These are phyloP conservation scores for Onychomys arenicola DNA, from an alignment of 2,797 vertebrate genomes.

Conservation along the genomic window DNA sequence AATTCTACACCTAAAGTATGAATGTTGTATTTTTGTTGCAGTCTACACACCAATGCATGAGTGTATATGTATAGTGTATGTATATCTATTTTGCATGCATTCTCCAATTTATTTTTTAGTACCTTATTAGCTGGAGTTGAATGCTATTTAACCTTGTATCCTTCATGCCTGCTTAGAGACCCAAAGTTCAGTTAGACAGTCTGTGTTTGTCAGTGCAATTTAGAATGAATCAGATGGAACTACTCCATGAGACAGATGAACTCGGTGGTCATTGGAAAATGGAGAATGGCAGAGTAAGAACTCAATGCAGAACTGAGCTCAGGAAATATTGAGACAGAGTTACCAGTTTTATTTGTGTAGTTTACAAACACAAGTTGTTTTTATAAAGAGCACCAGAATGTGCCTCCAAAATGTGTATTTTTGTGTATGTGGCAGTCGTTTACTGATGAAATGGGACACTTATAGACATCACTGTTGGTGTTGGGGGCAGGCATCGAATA, in stretches of 20 bases:
- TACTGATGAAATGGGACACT: slow-evolving; percentile 19
- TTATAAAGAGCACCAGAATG: neutral
- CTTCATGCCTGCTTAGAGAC: neutral
- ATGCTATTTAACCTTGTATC: slow-evolving; percentile 18
- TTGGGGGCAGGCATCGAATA: neutral
- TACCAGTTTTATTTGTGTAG: neutral
- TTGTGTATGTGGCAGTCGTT: neutral
- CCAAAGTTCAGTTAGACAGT: neutral
- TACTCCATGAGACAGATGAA: neutral
- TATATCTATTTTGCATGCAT: neutral
- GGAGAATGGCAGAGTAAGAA: neutral
- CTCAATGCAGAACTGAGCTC: neutral
- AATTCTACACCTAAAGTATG: neutral
- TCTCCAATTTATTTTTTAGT: neutral
- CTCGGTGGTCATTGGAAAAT: neutral
- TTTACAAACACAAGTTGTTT: slow-evolving; percentile 32
- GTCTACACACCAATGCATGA: neutral
- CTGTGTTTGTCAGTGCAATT: neutral
- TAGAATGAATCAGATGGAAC: neutral
- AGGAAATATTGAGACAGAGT: neutral
- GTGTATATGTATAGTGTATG: neutral
- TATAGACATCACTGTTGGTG: neutral
- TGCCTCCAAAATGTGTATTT: slow-evolving; percentile 10
- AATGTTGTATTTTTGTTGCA: neutral
- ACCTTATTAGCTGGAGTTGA: neutral